Evolutionary conservation across 2,797 vertebrate genomes (phyloP).

Genomic region (Lagodon rhomboides): DNA sequence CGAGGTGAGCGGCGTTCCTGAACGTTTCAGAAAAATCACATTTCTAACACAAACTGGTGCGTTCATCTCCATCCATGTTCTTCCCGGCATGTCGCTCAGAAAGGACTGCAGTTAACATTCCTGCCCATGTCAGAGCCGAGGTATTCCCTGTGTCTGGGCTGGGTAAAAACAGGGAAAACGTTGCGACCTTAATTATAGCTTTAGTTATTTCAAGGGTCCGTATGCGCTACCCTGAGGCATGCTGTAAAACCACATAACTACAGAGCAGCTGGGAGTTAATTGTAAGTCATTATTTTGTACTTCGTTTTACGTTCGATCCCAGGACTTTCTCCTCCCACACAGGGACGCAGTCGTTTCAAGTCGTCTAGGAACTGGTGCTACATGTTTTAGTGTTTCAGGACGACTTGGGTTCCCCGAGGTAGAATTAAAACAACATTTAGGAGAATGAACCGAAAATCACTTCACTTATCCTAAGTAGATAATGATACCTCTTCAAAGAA

Average conservation of each 20-base stretch:
- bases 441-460: background rate
- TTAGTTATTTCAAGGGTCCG: constrained; percentile 79
- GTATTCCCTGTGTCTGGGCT: constrained; percentile 71
- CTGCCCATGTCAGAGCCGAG: constrained; percentile 48
- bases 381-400: background rate
- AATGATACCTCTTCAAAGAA: background rate
- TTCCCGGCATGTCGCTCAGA: constrained; percentile 15
- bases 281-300: constrained; percentile 84
- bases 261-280: constrained; percentile 81
- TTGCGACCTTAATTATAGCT: constrained; percentile 79
- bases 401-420: constrained; percentile 26
- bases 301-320: constrained; percentile 75
- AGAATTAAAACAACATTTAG: background rate
- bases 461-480: background rate
- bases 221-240: constrained; percentile 73
- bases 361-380: constrained; percentile 15
- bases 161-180: constrained; percentile 75
- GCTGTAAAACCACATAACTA: constrained; percentile 84
- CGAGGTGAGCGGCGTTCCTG: background rate
- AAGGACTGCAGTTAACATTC: constrained; percentile 44
- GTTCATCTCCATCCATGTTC: background rate
- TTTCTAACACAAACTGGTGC: constrained; percentile 2
- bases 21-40: constrained; percentile 32
- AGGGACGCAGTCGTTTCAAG: constrained; percentile 53
- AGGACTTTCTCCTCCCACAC: constrained; percentile 82